Conservation (phyloP, 2,113 vertebrate genomes). For the Speoplatyrhinus poulsoni region DNA sequence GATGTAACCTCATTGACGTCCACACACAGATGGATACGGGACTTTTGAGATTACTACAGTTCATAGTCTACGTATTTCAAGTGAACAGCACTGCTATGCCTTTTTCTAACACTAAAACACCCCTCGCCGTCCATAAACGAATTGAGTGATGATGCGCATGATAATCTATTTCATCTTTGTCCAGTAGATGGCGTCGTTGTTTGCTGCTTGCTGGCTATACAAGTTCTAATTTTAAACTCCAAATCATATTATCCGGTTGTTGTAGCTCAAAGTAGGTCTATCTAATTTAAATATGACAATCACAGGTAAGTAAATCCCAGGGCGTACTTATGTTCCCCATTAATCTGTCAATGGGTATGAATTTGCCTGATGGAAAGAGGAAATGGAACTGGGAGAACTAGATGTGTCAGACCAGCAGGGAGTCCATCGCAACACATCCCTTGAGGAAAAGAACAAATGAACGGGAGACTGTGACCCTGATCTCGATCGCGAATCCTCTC, state of each 20-base stretch:
- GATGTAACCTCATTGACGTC: constrained; percentile 8
- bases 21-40: constrained; percentile 34
- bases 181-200: constrained; percentile 73
- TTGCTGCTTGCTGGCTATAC: constrained; percentile 25
- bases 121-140: not conserved
- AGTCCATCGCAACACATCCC: too few relatives aligned
- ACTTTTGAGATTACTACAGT: constrained; percentile 43
- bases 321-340: too few relatives aligned
- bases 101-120: constrained; percentile 1
- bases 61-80: constrained; percentile 32
- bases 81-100: not conserved
- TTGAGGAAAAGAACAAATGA: too few relatives aligned
- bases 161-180: not conserved
- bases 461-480: too few relatives aligned
- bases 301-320: constrained; percentile 10
- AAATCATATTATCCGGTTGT: constrained; percentile 18
- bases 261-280: not conserved
- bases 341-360: too few relatives aligned
- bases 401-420: too few relatives aligned
- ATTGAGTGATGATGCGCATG: constrained; percentile 34
- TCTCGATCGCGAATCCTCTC: too few relatives aligned
- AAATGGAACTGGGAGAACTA: too few relatives aligned
- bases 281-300: not conserved
- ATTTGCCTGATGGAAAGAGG: too few relatives aligned
- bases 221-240: constrained; percentile 47